Evolutionary conservation across 2,888 invertebrate genomes (phyloP).

Genomic region (Phasia obesa): DNA sequence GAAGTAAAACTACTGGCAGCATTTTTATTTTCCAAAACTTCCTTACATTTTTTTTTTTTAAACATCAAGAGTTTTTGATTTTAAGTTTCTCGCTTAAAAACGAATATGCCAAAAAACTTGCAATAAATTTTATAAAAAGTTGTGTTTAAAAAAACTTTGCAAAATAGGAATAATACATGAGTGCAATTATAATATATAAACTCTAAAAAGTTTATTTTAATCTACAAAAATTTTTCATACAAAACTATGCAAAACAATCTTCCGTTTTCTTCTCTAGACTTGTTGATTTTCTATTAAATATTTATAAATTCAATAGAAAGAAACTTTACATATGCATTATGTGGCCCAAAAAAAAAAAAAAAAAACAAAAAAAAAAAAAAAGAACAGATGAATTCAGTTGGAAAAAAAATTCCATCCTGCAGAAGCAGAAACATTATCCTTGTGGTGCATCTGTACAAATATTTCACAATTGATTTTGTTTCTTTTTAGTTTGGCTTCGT

Average conservation of each 20-base stretch:
- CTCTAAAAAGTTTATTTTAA: conserved; percentile 49
- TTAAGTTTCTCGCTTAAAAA: too few species aligned
- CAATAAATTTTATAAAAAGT: neutral
- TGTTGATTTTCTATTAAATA: conserved; percentile 77
- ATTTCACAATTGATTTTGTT: conserved; percentile 13
- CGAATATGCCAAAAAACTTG: neutral
- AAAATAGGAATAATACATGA: conserved; percentile 9
- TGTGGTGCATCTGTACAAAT: conserved; percentile 12
- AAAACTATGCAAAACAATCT: conserved; percentile 47
- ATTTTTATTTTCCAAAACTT: too few species aligned
- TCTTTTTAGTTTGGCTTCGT: conserved; percentile 16
- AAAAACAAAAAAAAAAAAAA: neutral
- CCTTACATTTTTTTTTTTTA: too few species aligned
- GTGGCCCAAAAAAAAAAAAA: neutral
- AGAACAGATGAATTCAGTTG: conserved; percentile 8
- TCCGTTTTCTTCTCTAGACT: conserved; percentile 32
- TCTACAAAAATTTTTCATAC: conserved; percentile 1
- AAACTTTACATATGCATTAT: conserved; percentile 33
- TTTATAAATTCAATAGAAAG: conserved; percentile 81
- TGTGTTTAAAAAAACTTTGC: neutral
- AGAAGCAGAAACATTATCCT: conserved; percentile 24
- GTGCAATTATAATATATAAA: conserved; percentile 15
- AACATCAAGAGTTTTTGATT: too few species aligned
- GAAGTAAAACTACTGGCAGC: too few species aligned
- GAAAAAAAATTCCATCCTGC: conserved; percentile 1